Evolutionary conservation across 2,888 invertebrate genomes (phyloP), one percentile per base, ranked within the genome.

Genomic region (Portevinia maculata): DNA sequence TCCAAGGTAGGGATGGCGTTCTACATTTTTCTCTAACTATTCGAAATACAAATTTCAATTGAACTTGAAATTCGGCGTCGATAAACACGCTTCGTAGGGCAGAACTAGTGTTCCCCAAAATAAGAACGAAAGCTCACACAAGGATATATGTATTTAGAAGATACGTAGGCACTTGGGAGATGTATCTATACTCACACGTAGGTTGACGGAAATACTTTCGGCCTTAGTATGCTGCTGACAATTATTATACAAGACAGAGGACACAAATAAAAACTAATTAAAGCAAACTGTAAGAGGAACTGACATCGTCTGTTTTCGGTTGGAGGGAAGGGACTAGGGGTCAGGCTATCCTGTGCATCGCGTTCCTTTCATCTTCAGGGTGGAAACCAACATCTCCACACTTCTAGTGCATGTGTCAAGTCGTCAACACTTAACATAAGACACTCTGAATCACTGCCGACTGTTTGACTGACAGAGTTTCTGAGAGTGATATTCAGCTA

Each of bases 241-340:
- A 75, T 79, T 67, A 65, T 48, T 67, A 65, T 48, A 67, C 60
- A 32, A 52, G 53, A 65, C 28, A 13, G 60, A 24, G 67, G 60
- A 83, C 62, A 78, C 73, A 83, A 83, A 83, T 83, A 83, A 76
- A 78, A 71, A 78, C 71, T 83, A 78, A 83, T 83, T 83, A 83
- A 71, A 71, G 65, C 59, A 76, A 83, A 78, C 44, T 78, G 48
- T 83, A 78, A 83, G 83, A 67, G 55, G 78, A 81, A 76, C 70
- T 78, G 71, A 67, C 78, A 83, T 32, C 59, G 65, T 60, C 41
- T 81, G 52, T 48, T 34, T 24, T 15, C 28, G 48, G 7, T 17
- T 11, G 50, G 17, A 19, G 30, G 53, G 37, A 46, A 30, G 24
- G 48, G 50, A 64, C 52, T 60, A 60, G 70, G n/a, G 76, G 76